Base-by-base conservation (phyloP, 2,888 invertebrate genomes). In the Chloromyia formosa region DNA sequence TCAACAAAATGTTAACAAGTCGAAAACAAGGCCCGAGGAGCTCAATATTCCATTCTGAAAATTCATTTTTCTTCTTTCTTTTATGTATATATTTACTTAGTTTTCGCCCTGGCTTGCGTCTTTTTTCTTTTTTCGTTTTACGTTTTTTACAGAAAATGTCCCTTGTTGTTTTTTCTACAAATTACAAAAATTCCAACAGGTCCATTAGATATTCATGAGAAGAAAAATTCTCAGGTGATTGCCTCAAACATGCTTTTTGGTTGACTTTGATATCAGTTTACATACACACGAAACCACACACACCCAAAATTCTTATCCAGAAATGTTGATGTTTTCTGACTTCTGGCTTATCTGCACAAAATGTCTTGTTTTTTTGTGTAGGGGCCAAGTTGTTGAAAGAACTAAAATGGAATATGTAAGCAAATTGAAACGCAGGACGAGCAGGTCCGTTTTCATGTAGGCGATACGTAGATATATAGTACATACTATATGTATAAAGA, bases 131-230 rank as follows among this genome's bases (percentile, higher is more conserved):
- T 35, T 35, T 35, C 7, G 27, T 35, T 35, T 35, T 35, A n/a
- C 27, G 7, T 35, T 35, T 35, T 35, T 40, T 16, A 14, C 35
- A 35, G 7, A 35, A 35, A 35, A 35, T 35, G 27, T 35, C 27
- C 27, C 27, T 35, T 71, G 71, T 71, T 71, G 71, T 71, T 71
- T 71, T 45, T 56, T 35, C 27, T 40, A 22, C 58, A 71, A 71
- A 71, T 71, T 71, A 71, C 71, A 56, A 71, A 73, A 45, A 73
- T 53, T 73, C 73, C 49, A 61, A 61, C 73, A 61, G 73, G 73
- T 73, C 73, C 49, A 73, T 73, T 73, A 73, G 73, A 49, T 73
- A 73, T 73, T 60, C 73, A 73, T 73, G 73, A 73, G 71, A 58
- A 71, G 5, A 73, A 27, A 61, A 61, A 62, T 35, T 61, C 73